These are phyloP conservation scores for Spea bombifrons DNA, from an alignment of 2,113 vertebrate species.

Conservation along the genomic window DNA sequence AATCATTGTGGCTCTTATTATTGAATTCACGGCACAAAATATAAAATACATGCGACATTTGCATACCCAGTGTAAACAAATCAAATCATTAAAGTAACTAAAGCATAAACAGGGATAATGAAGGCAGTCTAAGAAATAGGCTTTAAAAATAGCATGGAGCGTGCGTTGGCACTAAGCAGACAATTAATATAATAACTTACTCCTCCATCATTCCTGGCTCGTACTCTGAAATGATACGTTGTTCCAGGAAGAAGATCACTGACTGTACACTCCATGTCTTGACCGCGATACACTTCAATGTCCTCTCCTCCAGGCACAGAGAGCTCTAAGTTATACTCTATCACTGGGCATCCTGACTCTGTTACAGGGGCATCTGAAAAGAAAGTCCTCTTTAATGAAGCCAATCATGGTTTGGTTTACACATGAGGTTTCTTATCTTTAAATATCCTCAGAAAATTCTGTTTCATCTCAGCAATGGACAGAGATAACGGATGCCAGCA, in stretches of 20 bases:
- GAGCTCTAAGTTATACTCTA: conserved; percentile 89
- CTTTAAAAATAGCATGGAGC: no score
- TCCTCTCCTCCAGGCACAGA: conserved; percentile 68
- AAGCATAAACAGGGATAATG: no score
- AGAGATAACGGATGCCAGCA: background rate
- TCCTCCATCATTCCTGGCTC: conserved; percentile 89
- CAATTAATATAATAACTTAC: conserved; percentile 62
- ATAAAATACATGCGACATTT: no score
- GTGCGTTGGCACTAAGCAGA: no score
- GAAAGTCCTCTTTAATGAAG: no score
- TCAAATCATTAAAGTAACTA: no score
- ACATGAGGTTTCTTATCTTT: no score
- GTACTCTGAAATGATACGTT: conserved; percentile 81
- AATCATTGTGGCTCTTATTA: no score
- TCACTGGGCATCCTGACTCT: conserved; percentile 72
- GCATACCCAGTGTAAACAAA: no score
- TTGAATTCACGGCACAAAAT: no score
- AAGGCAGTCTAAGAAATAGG: no score
- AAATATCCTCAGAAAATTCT: background rate
- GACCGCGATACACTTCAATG: conserved; percentile 82
- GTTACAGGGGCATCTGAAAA: conserved; percentile 63
- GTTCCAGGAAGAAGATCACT: conserved; percentile 86
- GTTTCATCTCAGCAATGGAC: background rate
- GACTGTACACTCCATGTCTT: conserved; percentile 83
- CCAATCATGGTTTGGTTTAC: no score